Evolutionary conservation across 2,888 invertebrate species (phyloP).

Genomic region (Willowsia nigromaculata): DNA sequence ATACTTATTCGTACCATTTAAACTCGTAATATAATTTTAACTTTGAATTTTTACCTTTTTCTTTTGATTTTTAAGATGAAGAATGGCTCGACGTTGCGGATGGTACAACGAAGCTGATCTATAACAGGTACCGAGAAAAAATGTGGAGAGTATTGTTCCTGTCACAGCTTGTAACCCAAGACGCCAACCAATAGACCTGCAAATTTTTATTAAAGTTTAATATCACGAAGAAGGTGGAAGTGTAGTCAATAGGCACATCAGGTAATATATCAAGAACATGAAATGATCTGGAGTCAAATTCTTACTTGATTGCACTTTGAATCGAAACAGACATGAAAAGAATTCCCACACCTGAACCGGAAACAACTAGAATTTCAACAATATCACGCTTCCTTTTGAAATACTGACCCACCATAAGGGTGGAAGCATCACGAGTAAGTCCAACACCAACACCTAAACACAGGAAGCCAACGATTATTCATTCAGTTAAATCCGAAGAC

Average conservation of each 20-base stretch:
- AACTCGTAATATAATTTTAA: too few relatives aligned
- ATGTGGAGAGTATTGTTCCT: slow-evolving; percentile 90
- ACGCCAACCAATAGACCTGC: slow-evolving; percentile 89
- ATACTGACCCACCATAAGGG: slow-evolving; percentile 94
- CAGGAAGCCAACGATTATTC: too few relatives aligned
- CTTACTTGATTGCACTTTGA: slow-evolving; percentile 75
- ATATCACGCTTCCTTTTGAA: slow-evolving; percentile 91
- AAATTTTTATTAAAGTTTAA: background rate
- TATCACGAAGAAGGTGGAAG: background rate
- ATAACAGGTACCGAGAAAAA: slow-evolving; percentile 92
- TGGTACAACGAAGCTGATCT: slow-evolving; percentile 92
- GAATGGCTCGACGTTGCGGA: slow-evolving; percentile 91
- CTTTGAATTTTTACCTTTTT: too few relatives aligned
- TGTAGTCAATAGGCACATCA: too few relatives aligned
- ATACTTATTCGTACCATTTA: too few relatives aligned
- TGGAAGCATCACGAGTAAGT: slow-evolving; percentile 91
- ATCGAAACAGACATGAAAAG: slow-evolving; percentile 84
- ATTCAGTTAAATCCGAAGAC: too few relatives aligned
- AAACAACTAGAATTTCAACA: slow-evolving; percentile 93
- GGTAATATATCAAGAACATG: too few relatives aligned
- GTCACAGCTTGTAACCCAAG: slow-evolving; percentile 91
- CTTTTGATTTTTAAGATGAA: slow-evolving; percentile 93
- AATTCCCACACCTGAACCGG: slow-evolving; percentile 91
- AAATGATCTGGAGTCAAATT: too few relatives aligned
- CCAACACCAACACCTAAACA: slow-evolving; percentile 88